phyloP scores from a whole-genome alignment of 2,888 invertebrate species.

The Campoplex capitator region DNA sequence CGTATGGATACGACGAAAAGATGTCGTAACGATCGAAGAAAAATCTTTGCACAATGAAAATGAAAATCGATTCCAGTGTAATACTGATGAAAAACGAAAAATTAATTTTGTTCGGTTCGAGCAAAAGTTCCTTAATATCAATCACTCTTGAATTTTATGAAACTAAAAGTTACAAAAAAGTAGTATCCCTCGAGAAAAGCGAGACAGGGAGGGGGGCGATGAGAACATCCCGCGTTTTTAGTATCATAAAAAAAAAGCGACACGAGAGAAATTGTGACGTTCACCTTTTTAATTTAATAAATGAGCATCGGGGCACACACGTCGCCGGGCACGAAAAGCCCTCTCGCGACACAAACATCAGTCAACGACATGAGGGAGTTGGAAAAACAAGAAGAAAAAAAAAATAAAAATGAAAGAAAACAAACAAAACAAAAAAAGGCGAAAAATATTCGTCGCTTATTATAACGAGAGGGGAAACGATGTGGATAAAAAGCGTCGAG shows the following conservation, averaged over 20 bases:
- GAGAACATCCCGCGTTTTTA: constrained; percentile 14
- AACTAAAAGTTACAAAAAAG: neutral
- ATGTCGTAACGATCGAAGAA: neutral
- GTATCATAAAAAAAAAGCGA: constrained; percentile 7
- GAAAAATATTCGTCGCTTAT: constrained; percentile 41
- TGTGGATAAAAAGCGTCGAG: constrained; percentile 8
- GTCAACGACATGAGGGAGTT: constrained; percentile 41
- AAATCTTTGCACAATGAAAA: neutral
- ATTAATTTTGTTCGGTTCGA: neutral
- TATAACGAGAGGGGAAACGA: constrained; percentile 27
- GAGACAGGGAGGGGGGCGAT: neutral
- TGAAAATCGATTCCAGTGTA: neutral
- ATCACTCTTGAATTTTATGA: constrained; percentile 12
- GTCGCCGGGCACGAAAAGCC: constrained; percentile 17
- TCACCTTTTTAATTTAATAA: constrained; percentile 64
- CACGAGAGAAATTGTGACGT: constrained; percentile 38
- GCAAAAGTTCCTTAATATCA: neutral
- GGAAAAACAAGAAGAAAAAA: neutral
- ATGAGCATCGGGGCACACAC: constrained; percentile 38
- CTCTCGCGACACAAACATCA: constrained; percentile 39
- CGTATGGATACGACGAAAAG: neutral
- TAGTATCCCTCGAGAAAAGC: neutral
- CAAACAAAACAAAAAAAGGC: neutral
- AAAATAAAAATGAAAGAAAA: neutral
- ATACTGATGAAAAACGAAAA: neutral